Evolutionary conservation across 35 echinoderm and acorn worm species (phyloP).

Genomic region (Acanthaster planci): DNA sequence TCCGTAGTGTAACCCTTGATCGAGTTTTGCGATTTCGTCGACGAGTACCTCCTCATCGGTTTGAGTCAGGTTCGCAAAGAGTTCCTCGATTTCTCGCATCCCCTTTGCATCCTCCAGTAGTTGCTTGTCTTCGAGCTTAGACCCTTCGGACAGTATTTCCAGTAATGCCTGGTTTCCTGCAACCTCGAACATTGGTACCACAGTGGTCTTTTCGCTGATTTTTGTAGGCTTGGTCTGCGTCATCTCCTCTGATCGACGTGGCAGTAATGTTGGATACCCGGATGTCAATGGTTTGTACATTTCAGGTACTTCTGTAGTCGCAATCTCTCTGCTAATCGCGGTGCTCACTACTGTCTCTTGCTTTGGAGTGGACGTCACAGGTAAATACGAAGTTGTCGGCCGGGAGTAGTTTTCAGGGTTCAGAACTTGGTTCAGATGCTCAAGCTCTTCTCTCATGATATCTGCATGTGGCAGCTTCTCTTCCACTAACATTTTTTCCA

Average conservation of each 20-base stretch:
- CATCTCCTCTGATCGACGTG: too few relatives aligned
- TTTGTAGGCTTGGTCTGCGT: too few relatives aligned
- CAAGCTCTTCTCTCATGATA: neutral
- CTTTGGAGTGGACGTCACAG: neutral
- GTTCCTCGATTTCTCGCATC: neutral
- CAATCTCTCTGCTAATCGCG: neutral
- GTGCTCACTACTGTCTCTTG: neutral
- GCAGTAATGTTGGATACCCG: too few relatives aligned
- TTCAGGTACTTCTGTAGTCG: too few relatives aligned
- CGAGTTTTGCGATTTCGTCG: constrained; percentile 5
- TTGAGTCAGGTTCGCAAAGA: neutral
- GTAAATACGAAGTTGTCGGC: neutral
- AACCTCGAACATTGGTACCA: too few relatives aligned
- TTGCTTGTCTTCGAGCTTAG: neutral
- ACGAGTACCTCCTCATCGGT: neutral
- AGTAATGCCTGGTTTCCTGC: neutral
- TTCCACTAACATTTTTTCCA: neutral
- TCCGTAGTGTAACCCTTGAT: neutral
- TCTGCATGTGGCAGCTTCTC: neutral
- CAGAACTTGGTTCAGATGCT: neutral
- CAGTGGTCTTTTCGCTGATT: too few relatives aligned
- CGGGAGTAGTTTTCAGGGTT: neutral
- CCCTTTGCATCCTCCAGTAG: neutral
- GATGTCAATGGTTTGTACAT: too few relatives aligned
- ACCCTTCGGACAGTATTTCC: neutral